These are phyloP conservation scores for Sussaba pulchella DNA, from an alignment of 2,888 invertebrate genomes.

Conservation along the genomic window DNA sequence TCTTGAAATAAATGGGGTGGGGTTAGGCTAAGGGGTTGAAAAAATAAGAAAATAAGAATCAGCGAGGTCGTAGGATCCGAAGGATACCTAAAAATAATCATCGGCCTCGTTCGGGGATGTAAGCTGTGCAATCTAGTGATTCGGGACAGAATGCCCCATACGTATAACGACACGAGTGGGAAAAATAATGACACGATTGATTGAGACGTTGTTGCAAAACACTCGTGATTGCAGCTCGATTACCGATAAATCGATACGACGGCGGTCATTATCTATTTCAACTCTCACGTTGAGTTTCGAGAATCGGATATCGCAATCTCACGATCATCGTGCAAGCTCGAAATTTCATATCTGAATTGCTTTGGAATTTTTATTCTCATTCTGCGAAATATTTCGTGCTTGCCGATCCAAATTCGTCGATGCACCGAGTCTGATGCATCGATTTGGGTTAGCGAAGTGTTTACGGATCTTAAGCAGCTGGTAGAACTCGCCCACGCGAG, in stretches of 20 bases:
- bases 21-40: too few relatives aligned
- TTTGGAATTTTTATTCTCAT: slow-evolving; percentile 27
- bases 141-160: too few relatives aligned
- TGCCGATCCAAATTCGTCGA: slow-evolving; percentile 5
- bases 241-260: not conserved
- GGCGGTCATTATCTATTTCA: slow-evolving; percentile 4
- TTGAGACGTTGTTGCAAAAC: slow-evolving; percentile 20
- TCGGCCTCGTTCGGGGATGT: too few relatives aligned
- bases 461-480: slow-evolving; percentile 21
- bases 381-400: not conserved
- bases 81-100: too few relatives aligned
- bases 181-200: slow-evolving; percentile 39
- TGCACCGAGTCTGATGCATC: slow-evolving; percentile 25
- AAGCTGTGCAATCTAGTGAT: too few relatives aligned
- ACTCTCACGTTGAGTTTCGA: not conserved
- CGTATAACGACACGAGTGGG: too few relatives aligned
- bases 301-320: not conserved
- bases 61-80: too few relatives aligned
- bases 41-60: too few relatives aligned
- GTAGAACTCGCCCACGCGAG: slow-evolving; percentile 44
- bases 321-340: not conserved
- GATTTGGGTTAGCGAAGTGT: slow-evolving; percentile 11
- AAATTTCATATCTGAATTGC: not conserved
- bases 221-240: slow-evolving; percentile 52
- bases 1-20: too few relatives aligned